Evolutionary conservation across 2,888 invertebrate species (phyloP), one percentile per base, ranked within the genome.

Genomic region (Psylliodes chrysocephalus): DNA sequence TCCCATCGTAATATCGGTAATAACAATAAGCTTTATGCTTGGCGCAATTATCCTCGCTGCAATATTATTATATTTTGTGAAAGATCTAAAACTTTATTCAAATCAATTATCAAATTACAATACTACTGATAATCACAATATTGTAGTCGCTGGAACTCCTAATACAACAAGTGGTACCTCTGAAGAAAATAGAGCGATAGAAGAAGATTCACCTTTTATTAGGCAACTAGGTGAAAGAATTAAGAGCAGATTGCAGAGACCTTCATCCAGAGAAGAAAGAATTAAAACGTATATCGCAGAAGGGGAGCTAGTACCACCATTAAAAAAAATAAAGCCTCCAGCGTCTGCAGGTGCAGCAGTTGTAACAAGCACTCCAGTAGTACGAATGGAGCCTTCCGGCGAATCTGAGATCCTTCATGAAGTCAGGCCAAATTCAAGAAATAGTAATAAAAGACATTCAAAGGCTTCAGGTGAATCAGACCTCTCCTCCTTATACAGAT

Each of bases 1-100:
- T 55, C 68, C 76, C 4, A 49, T 71, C 33, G 78, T 78, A 57
- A 55, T 80, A n/a, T 69, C 77, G 8, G 19, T 71, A 14, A 53
- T 68, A 14, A 79, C 80, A 8, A 62, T 78, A n/a, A 46, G 64
- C 8, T 63, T 79, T 10, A 75, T 79, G 69, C 38, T 70, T 15
- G 30, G 76, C 15, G 75, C 76, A 15, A 66, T 71, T 25, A 53
- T 76, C 17, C 28, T 75, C 4, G 63, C 73, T 51, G 49, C 71
- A 14, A 59, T 70, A 5, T 64, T 78, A 10, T 61, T 75, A 5
- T 69, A 70, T 63, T 52, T 70, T 38, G 54, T 76, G 42, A 64
- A 67, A 5, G 54, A 71, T 59, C 56, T 71, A 33, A 67, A 74
- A 52, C 55, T 75, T 1, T 76, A 72, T 47, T 63, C 60, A 1